Evolutionary conservation across 2,888 invertebrate genomes (phyloP).

Genomic region (Drosophila meridionalis): DNA sequence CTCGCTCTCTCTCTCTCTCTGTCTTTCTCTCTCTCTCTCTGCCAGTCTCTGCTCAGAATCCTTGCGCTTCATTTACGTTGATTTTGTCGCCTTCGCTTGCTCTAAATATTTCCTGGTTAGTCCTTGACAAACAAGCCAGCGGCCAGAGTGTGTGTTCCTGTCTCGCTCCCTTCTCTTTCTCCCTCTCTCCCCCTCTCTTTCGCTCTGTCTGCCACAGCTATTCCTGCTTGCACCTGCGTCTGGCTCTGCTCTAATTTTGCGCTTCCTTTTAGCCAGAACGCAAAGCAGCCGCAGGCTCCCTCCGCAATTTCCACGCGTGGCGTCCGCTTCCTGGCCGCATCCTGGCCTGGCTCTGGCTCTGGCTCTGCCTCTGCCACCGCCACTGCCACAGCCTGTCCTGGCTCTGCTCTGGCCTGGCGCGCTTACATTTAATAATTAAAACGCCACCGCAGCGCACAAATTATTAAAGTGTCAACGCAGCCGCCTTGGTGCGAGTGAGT

Average conservation of each 20-base stretch:
- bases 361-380: not conserved
- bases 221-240: slow-evolving; percentile 32
- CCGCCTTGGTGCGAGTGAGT: slow-evolving; percentile 38
- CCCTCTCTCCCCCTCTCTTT: not conserved
- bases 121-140: slow-evolving; percentile 68
- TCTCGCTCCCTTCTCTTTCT: not conserved
- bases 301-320: slow-evolving; percentile 75
- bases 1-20: not conserved
- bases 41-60: slow-evolving; percentile 24
- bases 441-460: slow-evolving; percentile 80
- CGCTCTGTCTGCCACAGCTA: not conserved
- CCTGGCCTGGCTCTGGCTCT: slow-evolving; percentile 19
- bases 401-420: not conserved
- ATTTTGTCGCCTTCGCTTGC: slow-evolving; percentile 67
- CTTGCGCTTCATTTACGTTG: slow-evolving; percentile 75
- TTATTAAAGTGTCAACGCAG: slow-evolving; percentile 83
- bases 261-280: slow-evolving; percentile 55
- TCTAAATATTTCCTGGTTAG: slow-evolving; percentile 73
- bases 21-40: not conserved
- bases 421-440: slow-evolving; percentile 84
- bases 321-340: slow-evolving; percentile 66
- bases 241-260: slow-evolving; percentile 73
- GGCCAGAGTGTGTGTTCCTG: slow-evolving; percentile 34
- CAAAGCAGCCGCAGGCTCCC: slow-evolving; percentile 65
- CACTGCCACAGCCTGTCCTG: slow-evolving; percentile 2